Percentiles rank a stretch among this genome's conserved stretches.
phyloP scores from a whole-genome alignment of 2,888 invertebrate genomes.

The Drosophila imparisetae region DNA sequence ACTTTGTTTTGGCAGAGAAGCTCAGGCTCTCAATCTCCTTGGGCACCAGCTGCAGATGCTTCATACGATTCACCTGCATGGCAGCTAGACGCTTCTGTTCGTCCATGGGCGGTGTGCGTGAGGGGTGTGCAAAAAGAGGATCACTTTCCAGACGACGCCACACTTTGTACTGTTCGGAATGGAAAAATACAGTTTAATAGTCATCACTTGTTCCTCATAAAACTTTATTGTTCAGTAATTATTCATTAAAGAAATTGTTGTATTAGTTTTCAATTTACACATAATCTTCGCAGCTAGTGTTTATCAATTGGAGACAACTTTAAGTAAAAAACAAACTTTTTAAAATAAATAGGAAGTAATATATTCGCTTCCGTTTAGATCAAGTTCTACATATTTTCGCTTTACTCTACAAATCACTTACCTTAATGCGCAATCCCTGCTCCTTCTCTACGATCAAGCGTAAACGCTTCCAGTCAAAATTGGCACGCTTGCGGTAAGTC shows the following conservation, averaged over 20 bases:
- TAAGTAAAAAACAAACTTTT: background rate
- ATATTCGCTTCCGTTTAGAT: background rate
- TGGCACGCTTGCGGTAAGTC: slow-evolving; percentile 90
- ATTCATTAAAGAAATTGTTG: background rate
- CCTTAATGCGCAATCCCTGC: slow-evolving; percentile 91
- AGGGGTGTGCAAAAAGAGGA: slow-evolving; percentile 90
- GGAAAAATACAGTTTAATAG: background rate
- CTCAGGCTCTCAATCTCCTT: slow-evolving; percentile 87
- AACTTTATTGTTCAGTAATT: background rate
- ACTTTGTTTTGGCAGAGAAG: slow-evolving; percentile 89
- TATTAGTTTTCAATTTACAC: background rate
- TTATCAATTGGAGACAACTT: background rate
- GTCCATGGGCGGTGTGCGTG: slow-evolving; percentile 88
- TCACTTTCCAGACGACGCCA: slow-evolving; percentile 92
- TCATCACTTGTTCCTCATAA: background rate
- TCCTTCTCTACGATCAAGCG: slow-evolving; percentile 92
- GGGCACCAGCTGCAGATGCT: slow-evolving; percentile 88
- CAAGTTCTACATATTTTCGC: background rate
- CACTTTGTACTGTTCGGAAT: slow-evolving; percentile 88
- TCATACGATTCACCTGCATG: slow-evolving; percentile 88
- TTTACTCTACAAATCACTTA: slow-evolving; percentile 83
- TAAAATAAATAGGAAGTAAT: background rate
- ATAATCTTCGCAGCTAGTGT: background rate
- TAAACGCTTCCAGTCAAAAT: slow-evolving; percentile 95
- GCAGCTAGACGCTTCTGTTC: slow-evolving; percentile 91